These are phyloP conservation scores for Scartelaos histophorus DNA, from an alignment of 2,113 vertebrate species.

Conservation along the genomic window DNA sequence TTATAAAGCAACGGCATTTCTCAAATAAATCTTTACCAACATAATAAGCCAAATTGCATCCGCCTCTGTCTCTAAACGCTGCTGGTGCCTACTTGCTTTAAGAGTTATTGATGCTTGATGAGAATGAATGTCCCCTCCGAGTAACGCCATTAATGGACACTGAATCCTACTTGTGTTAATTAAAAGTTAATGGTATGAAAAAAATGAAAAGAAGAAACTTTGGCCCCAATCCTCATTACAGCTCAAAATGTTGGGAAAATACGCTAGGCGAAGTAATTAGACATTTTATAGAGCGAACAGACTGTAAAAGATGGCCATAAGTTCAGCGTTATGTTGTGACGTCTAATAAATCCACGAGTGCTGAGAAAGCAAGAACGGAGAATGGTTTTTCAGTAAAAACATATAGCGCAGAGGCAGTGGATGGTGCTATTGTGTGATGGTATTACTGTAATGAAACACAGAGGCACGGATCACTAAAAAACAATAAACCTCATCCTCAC, in stretches of 20 bases:
- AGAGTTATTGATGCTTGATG: constrained; percentile 52
- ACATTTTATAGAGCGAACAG: constrained; percentile 1
- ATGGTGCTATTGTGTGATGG: background rate
- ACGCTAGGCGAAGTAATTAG: constrained; percentile 1
- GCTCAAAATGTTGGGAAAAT: constrained; percentile 5
- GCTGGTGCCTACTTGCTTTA: constrained; percentile 7
- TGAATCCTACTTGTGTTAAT: constrained; percentile 50
- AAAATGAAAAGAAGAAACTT: constrained; percentile 19
- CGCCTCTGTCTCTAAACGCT: background rate
- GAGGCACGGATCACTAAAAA: background rate
- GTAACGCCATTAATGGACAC: constrained; percentile 47
- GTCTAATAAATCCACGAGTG: constrained; percentile 6
- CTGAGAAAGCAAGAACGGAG: background rate
- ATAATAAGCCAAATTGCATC: constrained; percentile 1
- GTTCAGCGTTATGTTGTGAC: constrained; percentile 3
- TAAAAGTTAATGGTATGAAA: constrained; percentile 50
- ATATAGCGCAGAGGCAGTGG: background rate
- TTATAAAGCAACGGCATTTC: constrained; percentile 10
- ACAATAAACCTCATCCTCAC: constrained; percentile 1
- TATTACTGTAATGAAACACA: constrained; percentile 4
- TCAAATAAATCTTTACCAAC: background rate
- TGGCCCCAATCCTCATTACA: constrained; percentile 14
- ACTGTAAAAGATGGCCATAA: constrained; percentile 8
- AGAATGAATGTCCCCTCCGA: constrained; percentile 47
- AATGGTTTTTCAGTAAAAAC: constrained; percentile 7